These are phyloP conservation scores for Brachypteracias leptosomus DNA, from an alignment of 2,113 vertebrate species.

Conservation along the genomic window DNA sequence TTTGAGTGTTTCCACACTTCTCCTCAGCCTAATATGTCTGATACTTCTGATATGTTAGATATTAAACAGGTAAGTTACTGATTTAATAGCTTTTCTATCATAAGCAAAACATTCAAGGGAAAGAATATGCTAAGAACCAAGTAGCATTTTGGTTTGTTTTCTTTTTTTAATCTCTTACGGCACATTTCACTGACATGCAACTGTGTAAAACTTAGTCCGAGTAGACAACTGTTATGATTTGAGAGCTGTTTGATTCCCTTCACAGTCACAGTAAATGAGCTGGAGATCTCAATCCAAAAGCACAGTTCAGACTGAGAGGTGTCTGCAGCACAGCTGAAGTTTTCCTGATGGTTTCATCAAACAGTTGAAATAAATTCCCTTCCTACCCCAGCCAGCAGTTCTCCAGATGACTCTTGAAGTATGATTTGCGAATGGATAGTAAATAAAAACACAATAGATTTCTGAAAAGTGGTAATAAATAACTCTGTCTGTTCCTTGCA, in stretches of 20 bases:
- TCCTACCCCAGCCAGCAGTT: background rate
- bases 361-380: background rate
- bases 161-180: background rate
- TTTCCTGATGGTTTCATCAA: background rate
- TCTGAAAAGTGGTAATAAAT: background rate
- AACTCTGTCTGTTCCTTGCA: background rate
- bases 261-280: background rate
- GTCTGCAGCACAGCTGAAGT: background rate
- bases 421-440: background rate
- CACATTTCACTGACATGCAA: background rate
- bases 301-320: background rate
- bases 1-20: background rate
- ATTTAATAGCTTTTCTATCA: background rate
- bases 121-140: background rate
- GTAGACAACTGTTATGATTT: background rate
- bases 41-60: background rate
- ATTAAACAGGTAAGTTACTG: background rate
- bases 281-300: background rate
- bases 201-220: background rate
- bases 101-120: background rate
- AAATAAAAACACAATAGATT: constrained; percentile 19
- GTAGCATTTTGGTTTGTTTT: rapidly evolving
- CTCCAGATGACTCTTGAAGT: background rate
- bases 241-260: background rate
- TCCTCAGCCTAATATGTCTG: background rate